Base-by-base conservation (phyloP, 2,113 vertebrate genomes). In the Dromaius novaehollandiae region DNA sequence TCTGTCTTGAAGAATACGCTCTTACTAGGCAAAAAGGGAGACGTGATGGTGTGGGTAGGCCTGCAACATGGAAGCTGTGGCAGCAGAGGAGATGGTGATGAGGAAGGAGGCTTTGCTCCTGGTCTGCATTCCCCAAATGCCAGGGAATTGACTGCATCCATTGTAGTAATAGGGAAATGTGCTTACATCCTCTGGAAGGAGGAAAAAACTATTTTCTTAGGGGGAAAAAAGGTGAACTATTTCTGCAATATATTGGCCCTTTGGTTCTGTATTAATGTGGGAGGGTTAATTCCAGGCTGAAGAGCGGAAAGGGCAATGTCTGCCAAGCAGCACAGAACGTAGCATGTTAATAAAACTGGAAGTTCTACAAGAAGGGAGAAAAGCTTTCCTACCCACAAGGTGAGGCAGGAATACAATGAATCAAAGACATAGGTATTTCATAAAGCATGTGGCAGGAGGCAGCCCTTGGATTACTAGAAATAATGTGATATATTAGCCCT, bases 401-500 rank as follows among this genome's bases (percentile, higher is more conserved):
- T 96, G 93, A 97, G 91, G 88, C 79, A 86, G 76, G 69, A 78
- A 94, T 95, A 55, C 91, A 88, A 95, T 97, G 95, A 97, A 97
- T 97, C 97, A 95, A 93, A 97, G 95, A 78, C 93, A 94, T 88
- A 97, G 96, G 95, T 97, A 96, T 97, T 97, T 97, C 96, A 97
- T 97, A 97, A 90, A 96, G 93, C 91, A 83, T 74, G 93, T 97
- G 97, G 91, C 95, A 97, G 96, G 94, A 97, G 97, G 97, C 97
- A 97, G 97, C 95, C 91, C 89, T 95, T 91, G 93, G 94, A 95
- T 97, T 96, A 83, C 96, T 96, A 95, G 96, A 91, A 97, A 95
- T 96, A 95, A 96, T 97, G 94, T 97, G 96, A 97, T 97, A 94
- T 97, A 97, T 97, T 96, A 97, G 95, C 94, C 94, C 97, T 96